These are phyloP conservation scores for Varanus salvator DNA, from an alignment of 2,113 vertebrate genomes.

Conservation along the genomic window DNA sequence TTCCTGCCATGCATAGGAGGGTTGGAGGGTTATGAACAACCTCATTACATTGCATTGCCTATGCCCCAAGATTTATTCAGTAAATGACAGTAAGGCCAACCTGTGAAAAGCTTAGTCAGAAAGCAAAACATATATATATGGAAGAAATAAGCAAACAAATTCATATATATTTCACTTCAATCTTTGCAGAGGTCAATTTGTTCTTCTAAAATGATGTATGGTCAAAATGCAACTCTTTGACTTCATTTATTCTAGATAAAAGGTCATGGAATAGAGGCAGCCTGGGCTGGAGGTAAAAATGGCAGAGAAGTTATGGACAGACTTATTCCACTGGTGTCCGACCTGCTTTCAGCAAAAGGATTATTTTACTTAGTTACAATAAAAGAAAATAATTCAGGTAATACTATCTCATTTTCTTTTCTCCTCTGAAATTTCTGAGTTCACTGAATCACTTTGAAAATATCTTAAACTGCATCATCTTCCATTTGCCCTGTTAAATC, in stretches of 20 bases:
- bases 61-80: not conserved
- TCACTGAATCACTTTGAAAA: not conserved
- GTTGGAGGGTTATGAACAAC: too few relatives aligned
- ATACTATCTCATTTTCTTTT: slow-evolving; percentile 9
- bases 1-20: too few relatives aligned
- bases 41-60: too few relatives aligned
- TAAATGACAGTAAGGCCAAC: not conserved
- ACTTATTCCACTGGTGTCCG: slow-evolving; percentile 84
- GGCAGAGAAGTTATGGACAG: slow-evolving; percentile 92
- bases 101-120: not conserved
- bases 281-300: slow-evolving; percentile 92
- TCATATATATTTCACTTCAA: not conserved
- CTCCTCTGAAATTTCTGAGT: not conserved
- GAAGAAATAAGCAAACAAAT: not conserved
- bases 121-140: not conserved
- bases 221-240: not conserved
- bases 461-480: not conserved
- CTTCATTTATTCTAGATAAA: slow-evolving; percentile 80
- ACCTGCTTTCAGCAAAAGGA: slow-evolving; percentile 86
- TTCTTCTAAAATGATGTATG: not conserved
- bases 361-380: slow-evolving; percentile 91
- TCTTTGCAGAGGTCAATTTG: not conserved
- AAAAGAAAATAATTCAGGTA: slow-evolving; percentile 92
- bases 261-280: slow-evolving; percentile 85
- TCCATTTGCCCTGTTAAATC: not conserved